These are phyloP conservation scores for Neodiprion pinetum DNA, from an alignment of 1,140 invertebrate genomes.

Conservation along the genomic window DNA sequence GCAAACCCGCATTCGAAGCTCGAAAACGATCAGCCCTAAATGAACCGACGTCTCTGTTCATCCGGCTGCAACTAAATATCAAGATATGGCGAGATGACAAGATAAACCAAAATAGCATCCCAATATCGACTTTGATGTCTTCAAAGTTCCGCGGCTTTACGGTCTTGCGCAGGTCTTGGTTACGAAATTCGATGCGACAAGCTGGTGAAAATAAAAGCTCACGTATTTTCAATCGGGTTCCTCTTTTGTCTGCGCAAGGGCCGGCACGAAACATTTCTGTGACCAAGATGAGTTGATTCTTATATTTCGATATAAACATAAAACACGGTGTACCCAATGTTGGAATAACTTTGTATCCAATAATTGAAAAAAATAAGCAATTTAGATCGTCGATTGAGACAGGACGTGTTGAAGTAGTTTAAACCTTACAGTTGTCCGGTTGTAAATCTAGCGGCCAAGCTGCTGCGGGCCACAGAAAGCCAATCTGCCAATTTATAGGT, in stretches of 20 bases:
- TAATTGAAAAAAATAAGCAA: background rate
- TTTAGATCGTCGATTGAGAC: background rate
- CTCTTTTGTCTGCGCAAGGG: background rate
- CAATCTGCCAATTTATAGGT: conserved; percentile 3
- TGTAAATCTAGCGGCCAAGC: background rate
- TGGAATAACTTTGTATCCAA: too few relatives aligned
- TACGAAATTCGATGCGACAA: background rate
- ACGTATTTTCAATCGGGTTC: background rate
- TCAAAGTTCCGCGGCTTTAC: background rate
- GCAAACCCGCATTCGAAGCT: background rate
- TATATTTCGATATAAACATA: too few relatives aligned
- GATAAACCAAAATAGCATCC: background rate
- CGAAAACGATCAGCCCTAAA: background rate
- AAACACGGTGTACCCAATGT: too few relatives aligned
- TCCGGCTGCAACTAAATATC: conserved; percentile 7
- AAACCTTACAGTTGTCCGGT: background rate
- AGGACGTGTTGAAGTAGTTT: background rate
- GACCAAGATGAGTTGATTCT: too few relatives aligned
- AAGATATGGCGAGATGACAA: background rate
- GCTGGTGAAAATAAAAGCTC: background rate
- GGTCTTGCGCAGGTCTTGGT: background rate
- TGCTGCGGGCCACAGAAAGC: background rate
- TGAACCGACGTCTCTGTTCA: background rate
- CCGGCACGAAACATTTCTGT: background rate
- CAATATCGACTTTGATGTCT: background rate